phyloP scores from a whole-genome alignment of 2,797 vertebrate genomes.

The Hydrocynus forskahlii region DNA sequence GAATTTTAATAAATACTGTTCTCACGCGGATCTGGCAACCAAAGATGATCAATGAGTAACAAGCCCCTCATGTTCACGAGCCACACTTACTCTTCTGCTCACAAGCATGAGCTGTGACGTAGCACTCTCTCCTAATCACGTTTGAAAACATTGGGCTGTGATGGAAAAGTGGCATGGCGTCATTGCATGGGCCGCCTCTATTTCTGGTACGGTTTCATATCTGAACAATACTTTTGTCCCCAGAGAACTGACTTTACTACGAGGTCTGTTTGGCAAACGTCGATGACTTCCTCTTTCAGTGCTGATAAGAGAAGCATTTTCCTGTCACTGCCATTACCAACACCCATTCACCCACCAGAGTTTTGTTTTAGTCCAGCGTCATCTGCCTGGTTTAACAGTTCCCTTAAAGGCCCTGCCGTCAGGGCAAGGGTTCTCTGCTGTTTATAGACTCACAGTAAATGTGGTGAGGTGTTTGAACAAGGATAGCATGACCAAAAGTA shows the following conservation, averaged over 20 bases:
- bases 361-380: slow-evolving; percentile 7
- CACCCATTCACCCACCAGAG: not conserved
- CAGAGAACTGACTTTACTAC: slow-evolving; percentile 23
- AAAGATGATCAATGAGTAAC: slow-evolving; percentile 4
- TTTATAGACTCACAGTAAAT: not conserved
- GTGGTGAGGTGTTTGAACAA: not conserved
- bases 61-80: slow-evolving; percentile 21
- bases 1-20: slow-evolving; percentile 40
- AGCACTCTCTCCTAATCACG: not conserved
- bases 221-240: slow-evolving; percentile 35
- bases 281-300: slow-evolving; percentile 36
- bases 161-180: slow-evolving; percentile 3
- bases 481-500: not conserved
- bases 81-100: not conserved
- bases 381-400: slow-evolving; percentile 6
- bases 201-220: slow-evolving; percentile 2
- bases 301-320: slow-evolving; percentile 48
- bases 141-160: slow-evolving; percentile 24
- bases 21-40: slow-evolving; percentile 37
- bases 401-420: slow-evolving; percentile 4
- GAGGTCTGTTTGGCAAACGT: slow-evolving; percentile 41
- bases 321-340: slow-evolving; percentile 31
- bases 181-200: slow-evolving; percentile 1
- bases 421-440: slow-evolving; percentile 1
- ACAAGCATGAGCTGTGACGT: not conserved